Base-by-base conservation (phyloP, 2,113 vertebrate genomes). In the Perccottus glenii region DNA sequence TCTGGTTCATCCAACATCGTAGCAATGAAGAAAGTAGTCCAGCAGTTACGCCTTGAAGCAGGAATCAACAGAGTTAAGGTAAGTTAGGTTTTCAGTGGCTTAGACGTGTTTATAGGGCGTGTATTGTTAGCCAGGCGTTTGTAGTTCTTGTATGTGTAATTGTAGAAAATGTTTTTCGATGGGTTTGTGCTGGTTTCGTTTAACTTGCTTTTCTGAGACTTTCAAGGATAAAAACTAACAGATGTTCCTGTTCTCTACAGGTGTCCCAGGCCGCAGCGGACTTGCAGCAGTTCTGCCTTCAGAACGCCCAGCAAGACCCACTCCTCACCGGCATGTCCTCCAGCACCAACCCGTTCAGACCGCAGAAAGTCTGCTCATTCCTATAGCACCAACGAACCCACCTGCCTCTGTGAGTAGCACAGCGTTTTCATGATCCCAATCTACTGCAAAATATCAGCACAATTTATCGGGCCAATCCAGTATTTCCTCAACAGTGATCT, bases 261-360 rank as follows among this genome's bases (percentile, higher is more conserved):
- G 97, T 98, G 78, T 99, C 97, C 55, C 95, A 97, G 85, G 96
- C 98, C 50, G 97, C 98, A 5, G 93, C 95, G 15, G 98, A 99
- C 78, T 87, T 99, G 80, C 97, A 98, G 92, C 96, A 98, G 45
- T 99, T 98, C 71, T 99, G 97, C 84, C 90, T 99, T 52, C 96
- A 98, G 86, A 95, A 99, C 51, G 97, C 96, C 33, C 94, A 94
- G 46, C 96, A 98, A n/a, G 97, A 99, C 85, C 96, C 98, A n/a
- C 85, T 98, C 48, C 91, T 98, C 82, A 98, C 94, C 55, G 96
- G 97, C 77, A 94, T 98, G 67, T 96, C 96, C 11, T 95, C 96
- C 38, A 97, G 94, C 89, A 98, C 92, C 88, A 99, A 99, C 87
- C 98, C 97, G 36, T 98, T 99, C 90, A 93, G 96, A 85, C 95